These are phyloP conservation scores for Xestia sexstrigata DNA, from an alignment of 2,888 invertebrate genomes.

Conservation along the genomic window DNA sequence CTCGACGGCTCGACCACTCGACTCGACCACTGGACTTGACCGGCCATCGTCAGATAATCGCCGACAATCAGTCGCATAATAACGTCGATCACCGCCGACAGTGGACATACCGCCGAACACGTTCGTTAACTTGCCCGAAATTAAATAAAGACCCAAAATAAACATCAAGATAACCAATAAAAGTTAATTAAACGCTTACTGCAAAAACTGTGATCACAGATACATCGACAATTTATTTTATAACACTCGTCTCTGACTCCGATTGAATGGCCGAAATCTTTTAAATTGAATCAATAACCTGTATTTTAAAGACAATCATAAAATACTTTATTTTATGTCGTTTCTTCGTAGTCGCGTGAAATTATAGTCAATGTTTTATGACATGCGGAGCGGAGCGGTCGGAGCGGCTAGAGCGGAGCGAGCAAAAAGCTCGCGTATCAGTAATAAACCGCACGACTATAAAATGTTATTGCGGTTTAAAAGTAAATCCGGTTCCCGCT, in stretches of 20 bases:
- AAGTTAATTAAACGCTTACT: conserved; percentile 40
- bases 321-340: conserved; percentile 45
- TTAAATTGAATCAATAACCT: conserved; percentile 53
- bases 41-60: background rate
- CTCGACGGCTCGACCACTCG: background rate
- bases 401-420: conserved; percentile 24
- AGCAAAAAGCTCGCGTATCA: conserved; percentile 60
- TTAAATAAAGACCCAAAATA: conserved; percentile 24
- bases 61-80: conserved; percentile 14
- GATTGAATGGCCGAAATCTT: conserved; percentile 40
- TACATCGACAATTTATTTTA: conserved; percentile 32
- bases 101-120: conserved; percentile 9
- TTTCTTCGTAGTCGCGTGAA: conserved; percentile 54
- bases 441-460: conserved; percentile 60
- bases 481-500: conserved; percentile 67
- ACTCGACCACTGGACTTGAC: background rate
- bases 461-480: conserved; percentile 62
- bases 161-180: conserved; percentile 31
- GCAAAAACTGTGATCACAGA: conserved; percentile 25
- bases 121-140: conserved; percentile 9
- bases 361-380: conserved; percentile 61
- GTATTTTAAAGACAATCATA: conserved; percentile 44
- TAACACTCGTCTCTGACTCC: conserved; percentile 7
- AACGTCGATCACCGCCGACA: conserved; percentile 19
- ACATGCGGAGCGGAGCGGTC: conserved; percentile 20